Evolutionary conservation across 92 coral and sea anemone genomes (phyloP), one percentile per base, ranked within the genome.

Genomic region (Paragorgia papillata): DNA sequence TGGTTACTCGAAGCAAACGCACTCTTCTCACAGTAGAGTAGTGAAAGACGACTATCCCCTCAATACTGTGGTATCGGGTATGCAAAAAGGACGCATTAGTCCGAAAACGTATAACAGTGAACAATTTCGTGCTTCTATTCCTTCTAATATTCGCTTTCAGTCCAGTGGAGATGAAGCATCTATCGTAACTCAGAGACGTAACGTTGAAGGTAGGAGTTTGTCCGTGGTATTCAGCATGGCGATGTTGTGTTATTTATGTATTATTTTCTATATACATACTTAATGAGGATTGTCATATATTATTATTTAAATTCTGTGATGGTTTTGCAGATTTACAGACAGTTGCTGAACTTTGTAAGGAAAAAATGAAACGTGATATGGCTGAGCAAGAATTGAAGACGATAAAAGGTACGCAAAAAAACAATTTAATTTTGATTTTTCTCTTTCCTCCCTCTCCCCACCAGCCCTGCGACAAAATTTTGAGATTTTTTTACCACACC

Each of bases 281-380:
- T 57, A 14, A 10, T 21, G 30, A 57, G 10, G 43, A n/a, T n/a
- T n/a, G n/a, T n/a, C n/a, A n/a, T n/a, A n/a, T n/a, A n/a, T n/a
- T n/a, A n/a, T n/a, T n/a, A n/a, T n/a, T n/a, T n/a, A n/a, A n/a
- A n/a, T n/a, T n/a, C n/a, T n/a, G n/a, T n/a, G n/a, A n/a, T n/a
- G 4, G 46, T 21, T 31, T 67, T 43, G 19, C 44, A 70, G 77
- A 70, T 70, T 30, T 70, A 7, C 77, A 70, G 17, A 70, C 62
- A 21, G 77, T 70, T 2, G 77, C 77, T 2, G 77, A 70, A 70
- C 31, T 70, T 25, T 70, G 77, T 24, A 70, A 70, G 34, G 77
- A 70, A 18, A 70, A 53, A 70, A 70, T 70, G 77, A 70, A 70
- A 70, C 62, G 77, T 2, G 77, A 70, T 53, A 70, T 70, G 77